These are phyloP conservation scores for Mayetiola destructor DNA, from an alignment of 2,888 invertebrate genomes.

Conservation along the genomic window DNA sequence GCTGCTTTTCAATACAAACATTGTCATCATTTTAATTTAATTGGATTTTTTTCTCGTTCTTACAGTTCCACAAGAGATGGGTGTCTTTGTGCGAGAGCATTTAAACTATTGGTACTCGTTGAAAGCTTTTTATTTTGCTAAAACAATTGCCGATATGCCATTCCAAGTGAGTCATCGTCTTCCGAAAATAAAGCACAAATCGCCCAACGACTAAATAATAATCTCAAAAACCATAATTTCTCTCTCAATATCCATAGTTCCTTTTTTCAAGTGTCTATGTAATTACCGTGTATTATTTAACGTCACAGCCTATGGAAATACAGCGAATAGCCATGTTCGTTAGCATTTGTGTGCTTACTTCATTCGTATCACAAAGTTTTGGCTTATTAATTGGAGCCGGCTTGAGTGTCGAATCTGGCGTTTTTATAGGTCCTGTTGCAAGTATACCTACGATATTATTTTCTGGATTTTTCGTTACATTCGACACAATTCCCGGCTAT, in stretches of 20 bases:
- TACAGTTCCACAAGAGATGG: slow-evolving; percentile 90
- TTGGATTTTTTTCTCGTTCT: slow-evolving; percentile 9
- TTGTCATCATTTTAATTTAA: not conserved
- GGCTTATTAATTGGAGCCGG: slow-evolving; percentile 87
- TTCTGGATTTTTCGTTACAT: slow-evolving; percentile 88
- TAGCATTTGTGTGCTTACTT: slow-evolving; percentile 55
- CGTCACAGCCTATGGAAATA: slow-evolving; percentile 83
- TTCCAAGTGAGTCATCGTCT: slow-evolving; percentile 58
- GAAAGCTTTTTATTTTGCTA: slow-evolving; percentile 92
- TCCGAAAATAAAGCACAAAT: not conserved
- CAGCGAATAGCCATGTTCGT: slow-evolving; percentile 45
- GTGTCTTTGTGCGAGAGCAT: slow-evolving; percentile 87
- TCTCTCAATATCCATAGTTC: slow-evolving; percentile 59
- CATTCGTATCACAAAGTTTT: slow-evolving; percentile 81
- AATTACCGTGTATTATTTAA: slow-evolving; percentile 87
- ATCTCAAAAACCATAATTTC: not conserved
- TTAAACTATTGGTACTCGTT: slow-evolving; percentile 94
- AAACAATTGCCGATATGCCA: slow-evolving; percentile 90
- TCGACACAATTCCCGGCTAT: slow-evolving; percentile 79
- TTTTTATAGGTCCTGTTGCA: slow-evolving; percentile 73
- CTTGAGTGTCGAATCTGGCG: slow-evolving; percentile 68
- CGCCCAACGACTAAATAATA: not conserved
- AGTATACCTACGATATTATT: slow-evolving; percentile 84
- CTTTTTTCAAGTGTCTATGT: slow-evolving; percentile 75
- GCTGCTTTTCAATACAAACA: not conserved